Evolutionary conservation across 2,888 invertebrate species (phyloP), one percentile per base, ranked within the genome.

Genomic region (Amorpha juglandis): DNA sequence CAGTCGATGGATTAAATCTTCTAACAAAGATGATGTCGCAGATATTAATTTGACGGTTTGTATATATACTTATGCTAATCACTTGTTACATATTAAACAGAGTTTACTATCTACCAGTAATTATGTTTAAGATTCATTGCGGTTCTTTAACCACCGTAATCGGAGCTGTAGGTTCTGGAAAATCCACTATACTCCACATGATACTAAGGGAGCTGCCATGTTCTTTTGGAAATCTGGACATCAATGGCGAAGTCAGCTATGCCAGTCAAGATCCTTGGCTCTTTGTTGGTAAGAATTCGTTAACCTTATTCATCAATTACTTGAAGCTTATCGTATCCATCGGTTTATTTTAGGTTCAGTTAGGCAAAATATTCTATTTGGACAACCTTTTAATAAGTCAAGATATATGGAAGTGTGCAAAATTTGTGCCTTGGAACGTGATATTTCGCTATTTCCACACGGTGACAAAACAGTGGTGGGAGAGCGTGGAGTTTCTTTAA

Each of bases 301-400:
- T 27, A 4, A 27, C 27, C 4, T 27, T 27, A 27, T 1, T 27
- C 27, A 1, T 3, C 27, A 27, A 27, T 27, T 27, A 27, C 27
- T 3, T 4, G 27, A 27, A 3, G 6, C n/a, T 33, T 27, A 16
- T 6, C 8, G 1, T 27, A 51, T 64, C 4, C 21, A 52, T 63
- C 12, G 6, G 33, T n/a, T 63, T 48, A 65, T 62, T 68, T 6
- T 69, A 89, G 95, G 96, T 7, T 96, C 97, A 27, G 96, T 99
- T 0, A 95, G 97, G 12, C 98, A 99, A 83, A 99, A 99, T 83
- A 98, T 99, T 74, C 86, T 98, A 0, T 99, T 99, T 83, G 99
- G 98, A 0, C 95, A 94, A 79, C 94, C 94, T 71, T 96, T 95
- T 92, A 95, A 83, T 63, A 92, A 87, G 67, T 69, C 87, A 12